phyloP scores from a whole-genome alignment of 2,888 invertebrate genomes.

The Ormyrus labotus region DNA sequence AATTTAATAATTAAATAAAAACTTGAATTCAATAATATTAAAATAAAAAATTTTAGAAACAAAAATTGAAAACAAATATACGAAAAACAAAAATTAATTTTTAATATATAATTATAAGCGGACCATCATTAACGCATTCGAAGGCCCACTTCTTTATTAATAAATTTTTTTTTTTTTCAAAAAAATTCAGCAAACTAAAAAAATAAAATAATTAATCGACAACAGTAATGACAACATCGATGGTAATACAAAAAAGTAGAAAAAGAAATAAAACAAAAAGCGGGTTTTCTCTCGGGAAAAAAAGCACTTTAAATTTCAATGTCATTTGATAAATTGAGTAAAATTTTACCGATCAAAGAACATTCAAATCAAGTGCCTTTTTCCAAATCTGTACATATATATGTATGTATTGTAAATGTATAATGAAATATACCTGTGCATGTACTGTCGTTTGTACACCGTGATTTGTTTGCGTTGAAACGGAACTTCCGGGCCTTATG shows the following conservation, averaged over 20 bases:
- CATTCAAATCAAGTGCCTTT: too few relatives aligned
- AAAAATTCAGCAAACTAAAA: slow-evolving; percentile 11
- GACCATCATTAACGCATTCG: background rate
- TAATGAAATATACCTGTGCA: slow-evolving; percentile 67
- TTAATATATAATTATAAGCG: too few relatives aligned
- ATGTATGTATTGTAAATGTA: too few relatives aligned
- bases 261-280: slow-evolving; percentile 21
- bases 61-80: too few relatives aligned
- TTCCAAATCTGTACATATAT: too few relatives aligned
- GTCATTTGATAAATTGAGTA: too few relatives aligned
- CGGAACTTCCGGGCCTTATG: slow-evolving; percentile 87
- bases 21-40: too few relatives aligned
- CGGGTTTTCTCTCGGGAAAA: background rate
- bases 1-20: too few relatives aligned
- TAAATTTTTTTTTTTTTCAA: background rate
- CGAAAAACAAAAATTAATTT: too few relatives aligned
- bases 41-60: too few relatives aligned
- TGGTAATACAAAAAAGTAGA: background rate
- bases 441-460: slow-evolving; percentile 74
- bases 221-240: slow-evolving; percentile 13
- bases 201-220: background rate
- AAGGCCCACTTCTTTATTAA: background rate
- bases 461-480: slow-evolving; percentile 87
- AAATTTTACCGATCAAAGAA: too few relatives aligned
- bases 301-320: too few relatives aligned